Conservation (phyloP, 2,113 vertebrate species). For the Microtus montanus region DNA sequence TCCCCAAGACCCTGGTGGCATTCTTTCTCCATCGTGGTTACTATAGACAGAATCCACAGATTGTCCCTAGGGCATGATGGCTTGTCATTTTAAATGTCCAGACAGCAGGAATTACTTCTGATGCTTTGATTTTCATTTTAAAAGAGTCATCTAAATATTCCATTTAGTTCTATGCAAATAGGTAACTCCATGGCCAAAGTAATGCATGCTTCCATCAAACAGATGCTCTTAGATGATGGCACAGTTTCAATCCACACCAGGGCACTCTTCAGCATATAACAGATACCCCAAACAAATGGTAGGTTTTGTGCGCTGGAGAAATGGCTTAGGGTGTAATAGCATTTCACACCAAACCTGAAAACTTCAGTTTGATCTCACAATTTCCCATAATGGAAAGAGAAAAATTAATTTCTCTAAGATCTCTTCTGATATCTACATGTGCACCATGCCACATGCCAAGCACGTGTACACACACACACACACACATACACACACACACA, state of each 20-base stretch:
- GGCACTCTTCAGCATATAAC: background rate
- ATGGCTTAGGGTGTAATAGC: background rate
- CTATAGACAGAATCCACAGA: background rate
- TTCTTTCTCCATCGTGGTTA: background rate
- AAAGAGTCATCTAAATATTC: background rate
- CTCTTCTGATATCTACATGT: background rate
- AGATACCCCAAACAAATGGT: background rate
- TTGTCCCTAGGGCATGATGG: background rate
- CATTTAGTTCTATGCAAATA: background rate
- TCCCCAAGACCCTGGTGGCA: background rate
- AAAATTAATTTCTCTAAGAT: background rate
- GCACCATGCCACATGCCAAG: background rate
- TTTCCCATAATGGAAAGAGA: no score
- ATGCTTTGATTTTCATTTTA: slow-evolving; percentile 46
- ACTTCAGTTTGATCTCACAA: background rate
- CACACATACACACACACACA: background rate
- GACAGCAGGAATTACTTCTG: background rate
- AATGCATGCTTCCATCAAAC: slow-evolving; percentile 48
- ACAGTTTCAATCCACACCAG: slow-evolving; percentile 46
- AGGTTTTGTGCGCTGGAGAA: background rate
- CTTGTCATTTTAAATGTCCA: background rate
- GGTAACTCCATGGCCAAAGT: slow-evolving; percentile 59
- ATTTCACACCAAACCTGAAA: background rate
- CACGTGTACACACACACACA: background rate
- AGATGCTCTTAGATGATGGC: slow-evolving; percentile 35